Conservation (phyloP, 2,797 vertebrate species). For the Sebastes matsubarae region DNA sequence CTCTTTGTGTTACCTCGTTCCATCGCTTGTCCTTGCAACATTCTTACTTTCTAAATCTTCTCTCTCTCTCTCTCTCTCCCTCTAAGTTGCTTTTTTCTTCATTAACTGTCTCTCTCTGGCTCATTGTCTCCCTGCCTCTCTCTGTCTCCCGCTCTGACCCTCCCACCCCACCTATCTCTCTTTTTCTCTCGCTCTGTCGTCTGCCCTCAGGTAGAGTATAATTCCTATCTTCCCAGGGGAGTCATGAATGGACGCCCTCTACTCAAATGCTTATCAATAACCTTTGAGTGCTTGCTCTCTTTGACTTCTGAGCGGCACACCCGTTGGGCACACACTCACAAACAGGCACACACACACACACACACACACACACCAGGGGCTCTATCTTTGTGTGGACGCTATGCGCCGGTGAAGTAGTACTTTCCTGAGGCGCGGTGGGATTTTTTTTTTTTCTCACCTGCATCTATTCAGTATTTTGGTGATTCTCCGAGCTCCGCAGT, state of each 20-base stretch:
- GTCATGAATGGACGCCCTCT: conserved; percentile 81
- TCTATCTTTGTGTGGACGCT: conserved; percentile 47
- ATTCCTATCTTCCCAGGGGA: conserved; percentile 81
- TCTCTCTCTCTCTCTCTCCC: neutral
- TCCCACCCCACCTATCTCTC: conserved; percentile 53
- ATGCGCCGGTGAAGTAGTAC: conserved; percentile 49
- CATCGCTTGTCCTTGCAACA: conserved; percentile 51
- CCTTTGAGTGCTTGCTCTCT: conserved; percentile 82
- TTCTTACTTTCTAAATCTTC: conserved; percentile 50
- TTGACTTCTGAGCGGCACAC: conserved; percentile 75
- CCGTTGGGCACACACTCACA: conserved; percentile 62
- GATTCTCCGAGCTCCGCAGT: conserved; percentile 5
- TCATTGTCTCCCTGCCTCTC: conserved; percentile 41
- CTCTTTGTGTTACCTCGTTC: conserved; percentile 58
- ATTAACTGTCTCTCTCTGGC: conserved; percentile 46
- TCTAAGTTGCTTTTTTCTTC: conserved; percentile 39
- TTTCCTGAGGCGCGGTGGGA: conserved; percentile 42
- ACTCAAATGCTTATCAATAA: conserved; percentile 86
- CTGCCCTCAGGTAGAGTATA: conserved; percentile 78
- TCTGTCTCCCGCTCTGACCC: conserved; percentile 47
- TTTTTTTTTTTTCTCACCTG: conserved; percentile 32
- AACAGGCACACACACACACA: conserved; percentile 26
- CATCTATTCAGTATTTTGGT: conserved; percentile 48
- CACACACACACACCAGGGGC: conserved; percentile 28
- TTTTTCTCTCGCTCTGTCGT: conserved; percentile 57